A percentile compares a stretch with the other conserved stretches of the same genome.
Conservation (phyloP, 1,140 invertebrate species). For the Chymomyza costata region DNA sequence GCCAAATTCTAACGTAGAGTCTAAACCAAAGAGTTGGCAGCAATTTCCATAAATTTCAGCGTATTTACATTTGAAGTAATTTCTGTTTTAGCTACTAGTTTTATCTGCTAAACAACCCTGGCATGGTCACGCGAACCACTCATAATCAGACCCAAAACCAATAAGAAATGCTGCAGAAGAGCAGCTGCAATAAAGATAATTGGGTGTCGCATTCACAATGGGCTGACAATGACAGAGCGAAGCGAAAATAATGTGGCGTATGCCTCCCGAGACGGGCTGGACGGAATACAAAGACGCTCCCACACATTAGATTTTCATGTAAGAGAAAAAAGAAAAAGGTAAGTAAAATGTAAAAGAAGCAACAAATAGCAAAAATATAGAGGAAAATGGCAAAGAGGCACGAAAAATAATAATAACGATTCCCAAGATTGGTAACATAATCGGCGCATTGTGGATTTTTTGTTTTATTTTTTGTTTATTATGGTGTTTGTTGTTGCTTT, state of each 20-base stretch:
- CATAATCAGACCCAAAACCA: neutral
- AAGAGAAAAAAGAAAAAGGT: slow-evolving; percentile 8
- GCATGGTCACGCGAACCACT: too few species aligned
- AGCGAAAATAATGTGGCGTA: slow-evolving; percentile 26
- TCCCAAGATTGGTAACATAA: slow-evolving; percentile 69
- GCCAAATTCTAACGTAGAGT: too few species aligned
- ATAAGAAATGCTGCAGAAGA: neutral
- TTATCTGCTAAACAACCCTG: too few species aligned
- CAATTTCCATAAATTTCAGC: too few species aligned
- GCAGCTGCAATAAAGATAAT: slow-evolving; percentile 10
- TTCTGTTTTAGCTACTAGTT: too few species aligned
- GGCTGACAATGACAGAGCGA: slow-evolving; percentile 7
- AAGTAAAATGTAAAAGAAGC: slow-evolving; percentile 10
- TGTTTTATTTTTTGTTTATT: too few species aligned
- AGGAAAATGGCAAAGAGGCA: neutral
- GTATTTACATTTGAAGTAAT: too few species aligned
- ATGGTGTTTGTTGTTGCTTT: too few species aligned
- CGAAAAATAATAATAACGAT: slow-evolving; percentile 29
- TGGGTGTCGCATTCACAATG: slow-evolving; percentile 14
- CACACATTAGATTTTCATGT: slow-evolving; percentile 22
- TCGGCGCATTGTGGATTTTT: slow-evolving; percentile 61
- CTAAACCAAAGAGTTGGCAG: too few species aligned
- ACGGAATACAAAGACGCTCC: neutral
- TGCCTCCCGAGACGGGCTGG: slow-evolving; percentile 1
- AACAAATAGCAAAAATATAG: slow-evolving; percentile 15